Percentiles rank a stretch among this genome's conserved stretches.
Conservation (phyloP, 2,113 vertebrate genomes). For the Sterrhoptilus dennistouni region DNA sequence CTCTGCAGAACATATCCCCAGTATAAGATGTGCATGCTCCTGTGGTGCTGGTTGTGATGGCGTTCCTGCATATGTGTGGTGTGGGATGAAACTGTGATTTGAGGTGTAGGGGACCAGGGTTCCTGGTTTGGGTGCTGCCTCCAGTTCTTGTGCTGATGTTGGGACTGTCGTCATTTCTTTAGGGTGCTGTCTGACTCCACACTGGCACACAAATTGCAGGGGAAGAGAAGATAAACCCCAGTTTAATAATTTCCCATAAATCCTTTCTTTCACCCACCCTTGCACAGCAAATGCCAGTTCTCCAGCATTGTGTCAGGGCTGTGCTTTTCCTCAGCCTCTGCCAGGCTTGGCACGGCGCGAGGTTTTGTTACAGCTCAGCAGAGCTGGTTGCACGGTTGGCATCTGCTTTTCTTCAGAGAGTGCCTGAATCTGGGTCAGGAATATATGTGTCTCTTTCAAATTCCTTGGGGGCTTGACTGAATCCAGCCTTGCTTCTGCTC, state of each 20-base stretch:
- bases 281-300: fast-evolving
- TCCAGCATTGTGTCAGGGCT: background rate
- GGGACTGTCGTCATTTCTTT: background rate
- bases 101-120: background rate
- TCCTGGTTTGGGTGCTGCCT: background rate
- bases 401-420: slow-evolving; percentile 59
- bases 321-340: background rate
- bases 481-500: background rate
- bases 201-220: background rate
- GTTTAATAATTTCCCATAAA: background rate
- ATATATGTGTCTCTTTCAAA: background rate
- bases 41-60: background rate
- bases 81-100: background rate
- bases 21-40: background rate
- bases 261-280: background rate
- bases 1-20: background rate
- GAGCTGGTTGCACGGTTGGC: slow-evolving; percentile 36
- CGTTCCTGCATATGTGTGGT: background rate
- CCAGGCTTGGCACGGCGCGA: background rate
- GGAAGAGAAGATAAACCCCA: background rate
- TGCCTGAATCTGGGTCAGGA: slow-evolving; percentile 67
- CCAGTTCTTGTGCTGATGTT: background rate
- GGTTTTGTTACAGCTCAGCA: slow-evolving; percentile 61
- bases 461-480: slow-evolving; percentile 14
- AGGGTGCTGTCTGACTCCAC: background rate